Conservation (phyloP, 2,888 invertebrate genomes). For the Xestia sexstrigata region DNA sequence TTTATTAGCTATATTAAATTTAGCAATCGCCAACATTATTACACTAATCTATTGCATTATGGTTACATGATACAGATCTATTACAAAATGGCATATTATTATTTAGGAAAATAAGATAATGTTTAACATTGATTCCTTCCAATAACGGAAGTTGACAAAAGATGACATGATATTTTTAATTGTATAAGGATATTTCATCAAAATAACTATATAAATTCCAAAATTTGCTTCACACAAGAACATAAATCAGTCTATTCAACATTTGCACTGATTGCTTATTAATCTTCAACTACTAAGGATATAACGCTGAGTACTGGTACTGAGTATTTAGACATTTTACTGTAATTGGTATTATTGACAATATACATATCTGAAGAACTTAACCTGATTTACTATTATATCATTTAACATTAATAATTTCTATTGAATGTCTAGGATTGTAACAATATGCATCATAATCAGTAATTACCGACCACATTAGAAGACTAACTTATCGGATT, state of each 20-base stretch:
- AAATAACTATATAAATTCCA: slow-evolving; percentile 47
- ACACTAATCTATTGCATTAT: slow-evolving; percentile 56
- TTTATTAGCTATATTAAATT: slow-evolving; percentile 46
- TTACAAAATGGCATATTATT: slow-evolving; percentile 50
- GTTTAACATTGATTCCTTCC: slow-evolving; percentile 41
- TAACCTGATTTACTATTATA: slow-evolving; percentile 44
- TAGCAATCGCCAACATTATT: slow-evolving; percentile 44
- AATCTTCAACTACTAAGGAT: slow-evolving; percentile 47
- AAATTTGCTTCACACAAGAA: slow-evolving; percentile 45
- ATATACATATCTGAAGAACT: slow-evolving; percentile 47
- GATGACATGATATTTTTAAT: slow-evolving; percentile 42
- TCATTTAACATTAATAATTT: slow-evolving; percentile 42
- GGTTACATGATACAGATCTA: slow-evolving; percentile 49
- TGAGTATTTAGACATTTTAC: slow-evolving; percentile 58
- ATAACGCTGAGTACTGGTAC: slow-evolving; percentile 45
- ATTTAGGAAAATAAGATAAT: slow-evolving; percentile 48
- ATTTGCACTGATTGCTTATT: slow-evolving; percentile 49
- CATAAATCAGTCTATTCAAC: slow-evolving; percentile 61
- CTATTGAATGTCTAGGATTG: slow-evolving; percentile 49
- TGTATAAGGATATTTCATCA: slow-evolving; percentile 44
- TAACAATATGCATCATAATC: slow-evolving; percentile 35
- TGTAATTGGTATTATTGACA: slow-evolving; percentile 23
- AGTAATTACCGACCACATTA: slow-evolving; percentile 35
- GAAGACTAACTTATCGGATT: slow-evolving; percentile 43
- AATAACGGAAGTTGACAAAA: slow-evolving; percentile 41